These are phyloP conservation scores for Machimus atricapillus DNA, from an alignment of 2,888 invertebrate species.

Conservation along the genomic window DNA sequence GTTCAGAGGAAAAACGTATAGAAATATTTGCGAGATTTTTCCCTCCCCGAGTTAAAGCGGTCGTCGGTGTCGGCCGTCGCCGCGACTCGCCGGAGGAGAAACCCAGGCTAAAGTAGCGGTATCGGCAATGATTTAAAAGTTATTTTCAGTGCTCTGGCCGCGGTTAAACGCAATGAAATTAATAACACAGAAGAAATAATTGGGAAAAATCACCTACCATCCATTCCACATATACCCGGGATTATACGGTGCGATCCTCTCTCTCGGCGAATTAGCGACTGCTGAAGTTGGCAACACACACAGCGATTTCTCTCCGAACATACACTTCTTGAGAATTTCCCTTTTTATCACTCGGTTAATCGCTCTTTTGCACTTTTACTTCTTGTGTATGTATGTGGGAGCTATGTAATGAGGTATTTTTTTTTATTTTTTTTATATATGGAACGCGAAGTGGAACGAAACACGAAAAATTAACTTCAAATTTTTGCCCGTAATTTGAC, in stretches of 20 bases:
- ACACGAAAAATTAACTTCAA: neutral
- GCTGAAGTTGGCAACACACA: slow-evolving; percentile 28
- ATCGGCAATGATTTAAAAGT: slow-evolving; percentile 16
- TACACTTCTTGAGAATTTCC: slow-evolving; percentile 21
- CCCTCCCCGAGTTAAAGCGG: neutral
- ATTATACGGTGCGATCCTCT: slow-evolving; percentile 9
- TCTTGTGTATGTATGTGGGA: neutral
- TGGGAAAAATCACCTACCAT: slow-evolving; percentile 52
- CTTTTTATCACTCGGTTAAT: slow-evolving; percentile 27
- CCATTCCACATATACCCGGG: slow-evolving; percentile 45
- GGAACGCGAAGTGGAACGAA: slow-evolving; percentile 24
- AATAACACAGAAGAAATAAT: neutral
- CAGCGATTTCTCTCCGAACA: slow-evolving; percentile 1
- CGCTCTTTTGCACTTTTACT: slow-evolving; percentile 35
- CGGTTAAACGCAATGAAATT: slow-evolving; percentile 7
- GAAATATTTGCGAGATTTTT: neutral
- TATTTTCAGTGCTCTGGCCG: slow-evolving; percentile 6
- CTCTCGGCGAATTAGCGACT: slow-evolving; percentile 9
- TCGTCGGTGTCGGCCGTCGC: neutral
- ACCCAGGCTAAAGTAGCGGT: slow-evolving; percentile 7
- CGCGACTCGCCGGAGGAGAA: neutral
- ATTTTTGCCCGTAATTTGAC: neutral
- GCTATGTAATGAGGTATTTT: slow-evolving; percentile 18
- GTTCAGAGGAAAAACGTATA: neutral
- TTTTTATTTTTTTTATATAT: no score